Percentiles rank a stretch among this genome's conserved stretches.
Evolutionary conservation across 2,113 vertebrate genomes (phyloP).

Genomic region (Leucopternis melanops): DNA sequence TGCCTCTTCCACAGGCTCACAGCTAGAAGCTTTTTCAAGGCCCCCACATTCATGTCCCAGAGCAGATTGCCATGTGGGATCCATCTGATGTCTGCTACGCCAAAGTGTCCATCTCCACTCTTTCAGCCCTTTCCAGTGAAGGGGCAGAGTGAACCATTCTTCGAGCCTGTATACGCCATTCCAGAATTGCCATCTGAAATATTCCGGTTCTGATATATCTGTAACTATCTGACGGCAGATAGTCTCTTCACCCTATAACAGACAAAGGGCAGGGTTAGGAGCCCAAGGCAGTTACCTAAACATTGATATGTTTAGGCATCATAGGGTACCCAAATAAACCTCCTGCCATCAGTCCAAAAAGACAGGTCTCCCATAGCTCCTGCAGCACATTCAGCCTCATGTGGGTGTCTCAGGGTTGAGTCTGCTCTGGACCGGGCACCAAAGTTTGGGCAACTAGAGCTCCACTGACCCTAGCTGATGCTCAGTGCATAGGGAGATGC

Average conservation of each 20-base stretch:
- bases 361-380: background rate
- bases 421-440: background rate
- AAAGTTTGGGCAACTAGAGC: background rate
- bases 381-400: background rate
- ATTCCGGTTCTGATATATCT: background rate
- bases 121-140: background rate
- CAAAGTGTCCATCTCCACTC: background rate
- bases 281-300: background rate
- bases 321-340: background rate
- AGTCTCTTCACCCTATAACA: background rate
- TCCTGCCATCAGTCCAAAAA: background rate
- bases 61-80: background rate
- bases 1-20: background rate
- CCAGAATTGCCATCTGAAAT: background rate
- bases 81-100: background rate
- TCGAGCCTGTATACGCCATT: accelerated
- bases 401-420: background rate
- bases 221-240: background rate
- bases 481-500: background rate
- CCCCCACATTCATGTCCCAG: accelerated
- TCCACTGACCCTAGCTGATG: background rate
- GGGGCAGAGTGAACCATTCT: background rate
- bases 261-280: background rate
- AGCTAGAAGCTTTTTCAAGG: background rate
- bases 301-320: background rate